A percentile compares a stretch with the other conserved stretches of the same genome.
Conservation (phyloP, 2,888 invertebrate genomes). For the Cosmopolites sordidus region DNA sequence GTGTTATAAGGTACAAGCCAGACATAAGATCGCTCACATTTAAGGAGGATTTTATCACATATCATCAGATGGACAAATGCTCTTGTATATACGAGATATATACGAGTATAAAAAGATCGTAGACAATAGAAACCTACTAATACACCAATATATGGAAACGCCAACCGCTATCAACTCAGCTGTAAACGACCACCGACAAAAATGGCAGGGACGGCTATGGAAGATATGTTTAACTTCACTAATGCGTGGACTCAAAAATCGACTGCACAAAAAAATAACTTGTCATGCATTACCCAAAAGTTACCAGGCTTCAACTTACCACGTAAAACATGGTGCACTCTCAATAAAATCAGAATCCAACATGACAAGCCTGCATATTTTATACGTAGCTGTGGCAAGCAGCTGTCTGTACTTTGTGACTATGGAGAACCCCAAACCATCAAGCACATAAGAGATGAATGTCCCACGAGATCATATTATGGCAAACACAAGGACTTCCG, state of each 20-base stretch:
- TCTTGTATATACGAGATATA: no score
- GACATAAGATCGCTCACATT: no score
- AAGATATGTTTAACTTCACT: background rate
- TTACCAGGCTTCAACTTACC: background rate
- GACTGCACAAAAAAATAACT: background rate
- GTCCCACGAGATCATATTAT: no score
- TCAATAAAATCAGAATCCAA: background rate
- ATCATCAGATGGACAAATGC: no score
- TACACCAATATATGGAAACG: no score
- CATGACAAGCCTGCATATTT: background rate
- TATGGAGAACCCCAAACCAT: background rate
- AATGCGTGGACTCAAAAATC: no score
- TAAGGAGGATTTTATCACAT: no score
- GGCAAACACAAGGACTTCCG: no score
- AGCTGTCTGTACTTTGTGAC: background rate
- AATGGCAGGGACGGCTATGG: background rate
- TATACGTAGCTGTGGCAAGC: background rate
- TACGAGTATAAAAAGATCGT: background rate
- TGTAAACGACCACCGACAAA: no score
- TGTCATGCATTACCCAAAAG: background rate
- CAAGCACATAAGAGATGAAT: background rate
- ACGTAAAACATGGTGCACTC: background rate
- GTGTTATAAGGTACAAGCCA: no score
- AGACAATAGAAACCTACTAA: background rate
- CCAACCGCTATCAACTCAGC: no score